These are phyloP conservation scores for Theretra japonica DNA, from an alignment of 2,888 invertebrate species.

Conservation along the genomic window DNA sequence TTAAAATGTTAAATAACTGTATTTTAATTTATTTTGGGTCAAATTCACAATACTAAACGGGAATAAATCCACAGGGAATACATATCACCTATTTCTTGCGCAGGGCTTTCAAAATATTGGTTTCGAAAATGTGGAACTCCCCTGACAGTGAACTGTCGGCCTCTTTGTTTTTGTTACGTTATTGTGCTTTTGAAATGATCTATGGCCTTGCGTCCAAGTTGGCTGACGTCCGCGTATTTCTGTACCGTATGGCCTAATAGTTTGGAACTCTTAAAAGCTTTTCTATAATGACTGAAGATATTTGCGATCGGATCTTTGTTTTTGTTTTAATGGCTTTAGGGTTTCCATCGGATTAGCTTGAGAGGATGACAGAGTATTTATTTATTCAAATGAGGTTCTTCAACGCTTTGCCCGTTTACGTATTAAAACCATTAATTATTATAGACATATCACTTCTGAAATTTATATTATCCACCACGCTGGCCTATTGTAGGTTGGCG, in stretches of 20 bases:
- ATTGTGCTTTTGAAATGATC: conserved; percentile 33
- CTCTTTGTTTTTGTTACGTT: conserved; percentile 34
- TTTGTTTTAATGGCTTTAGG: too few species aligned
- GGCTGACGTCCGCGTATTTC: conserved; percentile 25
- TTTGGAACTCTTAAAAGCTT: conserved; percentile 23
- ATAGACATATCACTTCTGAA: too few species aligned
- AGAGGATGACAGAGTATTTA: too few species aligned
- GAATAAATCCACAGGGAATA: conserved; percentile 32
- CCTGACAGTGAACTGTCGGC: conserved; percentile 28
- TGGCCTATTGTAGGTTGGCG: too few species aligned
- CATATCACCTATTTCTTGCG: conserved; percentile 39
- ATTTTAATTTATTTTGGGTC: not conserved
- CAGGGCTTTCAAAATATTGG: conserved; percentile 42
- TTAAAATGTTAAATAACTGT: too few species aligned
- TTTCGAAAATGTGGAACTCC: conserved; percentile 38
- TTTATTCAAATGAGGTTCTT: too few species aligned
- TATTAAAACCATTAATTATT: too few species aligned
- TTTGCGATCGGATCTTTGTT: not conserved
- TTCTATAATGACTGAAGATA: not conserved
- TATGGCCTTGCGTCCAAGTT: conserved; percentile 24
- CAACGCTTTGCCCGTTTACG: too few species aligned
- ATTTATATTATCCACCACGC: too few species aligned
- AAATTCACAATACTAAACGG: conserved; percentile 29
- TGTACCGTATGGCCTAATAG: conserved; percentile 21
- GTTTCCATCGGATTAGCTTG: too few species aligned